Evolutionary conservation across 64 coral and sea anemone genomes (phyloP), one percentile per base, ranked within the genome.

Genomic region (Catalaphyllia jardinei): DNA sequence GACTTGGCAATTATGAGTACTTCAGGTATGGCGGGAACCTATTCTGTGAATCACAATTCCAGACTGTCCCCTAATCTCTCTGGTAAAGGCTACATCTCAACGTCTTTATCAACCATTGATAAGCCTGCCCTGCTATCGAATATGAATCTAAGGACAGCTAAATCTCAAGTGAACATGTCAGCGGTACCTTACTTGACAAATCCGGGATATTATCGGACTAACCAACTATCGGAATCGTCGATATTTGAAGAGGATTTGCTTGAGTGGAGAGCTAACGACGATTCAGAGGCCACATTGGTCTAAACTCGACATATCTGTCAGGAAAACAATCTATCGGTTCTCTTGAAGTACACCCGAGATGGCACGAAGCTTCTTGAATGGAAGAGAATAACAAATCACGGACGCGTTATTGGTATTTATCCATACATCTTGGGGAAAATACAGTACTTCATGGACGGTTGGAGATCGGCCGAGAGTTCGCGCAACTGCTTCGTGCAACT

Each of bases 1-100:
- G 95, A 96, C 31, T 90, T 96, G 81, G 95, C 82, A 19, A 96
- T 96, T 31, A 77, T 96, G 2, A 96, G 95, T 67, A 96, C 74
- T 78, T 67, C 95, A 6, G 95, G 95, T 51, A 91, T 69, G 30
- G 87, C 95, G 2, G 95, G 95, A 0, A 93, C 88, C 85, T 96
- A 96, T 52, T 96, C 95, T 19, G 63, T 96, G 19, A 93, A 89
- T 80, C 93, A 94, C 75, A 93, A 86, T n/a, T 50, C 91, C 28
- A 64, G 59, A 22, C 76, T 89, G 60, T 77, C 91, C 42, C 89
- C 88, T 28, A 93, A 81, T 88, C 88, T 93, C 22, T 76, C 73
- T 2, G 24, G 52, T 8, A 96, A 71, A 84, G 91, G 80, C 18
- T 96, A 87, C 22, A n/a, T 92, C 61, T 96, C 95, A 1, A 90